Conservation (phyloP, 2,888 invertebrate species). For the Tolmerus cingulatus region DNA sequence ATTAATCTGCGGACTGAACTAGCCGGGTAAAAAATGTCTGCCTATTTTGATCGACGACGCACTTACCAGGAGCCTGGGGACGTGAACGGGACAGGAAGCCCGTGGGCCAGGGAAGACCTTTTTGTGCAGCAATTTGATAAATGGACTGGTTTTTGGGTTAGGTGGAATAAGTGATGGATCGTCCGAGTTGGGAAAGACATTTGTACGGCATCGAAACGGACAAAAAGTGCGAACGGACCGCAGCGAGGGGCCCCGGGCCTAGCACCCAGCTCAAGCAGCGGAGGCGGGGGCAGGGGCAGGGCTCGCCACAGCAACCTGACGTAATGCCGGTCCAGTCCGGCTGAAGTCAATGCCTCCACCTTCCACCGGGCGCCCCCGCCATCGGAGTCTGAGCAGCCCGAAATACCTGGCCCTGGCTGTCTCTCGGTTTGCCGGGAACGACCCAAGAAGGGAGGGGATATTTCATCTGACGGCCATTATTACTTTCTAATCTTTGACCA, state of each 20-base stretch:
- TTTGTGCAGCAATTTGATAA: constrained; percentile 42
- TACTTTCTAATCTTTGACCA: constrained; percentile 53
- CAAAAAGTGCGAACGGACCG: constrained; percentile 39
- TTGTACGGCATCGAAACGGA: constrained; percentile 49
- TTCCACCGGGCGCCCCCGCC: neutral
- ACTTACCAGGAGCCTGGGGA: neutral
- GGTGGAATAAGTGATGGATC: constrained; percentile 51
- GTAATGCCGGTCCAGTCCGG: neutral
- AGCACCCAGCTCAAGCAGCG: neutral
- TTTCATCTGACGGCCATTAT: constrained; percentile 50
- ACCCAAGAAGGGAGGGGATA: constrained; percentile 45
- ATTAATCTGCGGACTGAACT: constrained; percentile 54
- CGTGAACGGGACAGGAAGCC: constrained; percentile 1
- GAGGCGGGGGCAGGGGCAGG: neutral
- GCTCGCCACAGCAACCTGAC: neutral
- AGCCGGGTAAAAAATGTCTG: constrained; percentile 24
- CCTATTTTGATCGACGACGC: constrained; percentile 23
- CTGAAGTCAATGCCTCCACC: neutral
- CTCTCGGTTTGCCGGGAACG: constrained; percentile 29
- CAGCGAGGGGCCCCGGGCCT: neutral
- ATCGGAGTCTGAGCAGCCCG: neutral
- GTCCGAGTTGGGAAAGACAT: constrained; percentile 51
- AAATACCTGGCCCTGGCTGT: neutral
- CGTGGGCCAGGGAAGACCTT: constrained; percentile 4
- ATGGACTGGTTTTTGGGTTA: constrained; percentile 47